Evolutionary conservation across 2,888 invertebrate genomes (phyloP).

Genomic region (Pyrrhia umbra): DNA sequence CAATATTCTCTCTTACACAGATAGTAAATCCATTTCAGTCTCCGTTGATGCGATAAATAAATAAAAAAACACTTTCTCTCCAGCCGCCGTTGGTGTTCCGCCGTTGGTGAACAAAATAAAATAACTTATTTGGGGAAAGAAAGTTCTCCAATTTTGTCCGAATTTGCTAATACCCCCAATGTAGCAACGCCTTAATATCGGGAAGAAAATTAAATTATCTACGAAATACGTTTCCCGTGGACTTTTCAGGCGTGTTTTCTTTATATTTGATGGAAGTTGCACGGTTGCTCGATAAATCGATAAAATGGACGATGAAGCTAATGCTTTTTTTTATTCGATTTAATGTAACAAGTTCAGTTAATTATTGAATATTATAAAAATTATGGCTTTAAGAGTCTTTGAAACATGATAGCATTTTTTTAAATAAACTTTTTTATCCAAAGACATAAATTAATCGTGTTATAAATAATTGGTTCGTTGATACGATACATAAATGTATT

Average conservation of each 20-base stretch:
- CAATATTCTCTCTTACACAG: conserved; percentile 32
- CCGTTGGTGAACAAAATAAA: conserved; percentile 44
- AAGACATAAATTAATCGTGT: neutral
- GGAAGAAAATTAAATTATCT: conserved; percentile 68
- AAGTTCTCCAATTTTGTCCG: conserved; percentile 52
- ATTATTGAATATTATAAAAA: neutral
- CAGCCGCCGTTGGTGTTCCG: too few relatives aligned
- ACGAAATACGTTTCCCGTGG: conserved; percentile 59
- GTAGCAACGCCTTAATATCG: conserved; percentile 58
- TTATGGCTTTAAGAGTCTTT: neutral
- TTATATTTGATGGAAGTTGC: conserved; percentile 58
- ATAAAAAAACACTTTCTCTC: conserved; percentile 43
- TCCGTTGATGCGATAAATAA: conserved; percentile 49
- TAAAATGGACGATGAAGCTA: conserved; percentile 21
- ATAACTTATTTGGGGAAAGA: conserved; percentile 46
- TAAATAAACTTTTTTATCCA: neutral
- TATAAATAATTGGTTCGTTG: neutral
- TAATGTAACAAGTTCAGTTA: neutral
- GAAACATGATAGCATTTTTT: neutral
- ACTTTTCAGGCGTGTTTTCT: conserved; percentile 53
- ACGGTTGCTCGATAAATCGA: conserved; percentile 37
- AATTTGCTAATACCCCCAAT: conserved; percentile 53
- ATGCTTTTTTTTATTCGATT: conserved; percentile 14
- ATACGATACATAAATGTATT: conserved; percentile 1
- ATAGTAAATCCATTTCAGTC: conserved; percentile 47